Evolutionary conservation across 2,797 vertebrate species (phyloP), one percentile per base, ranked within the genome.

Genomic region (Melanogrammus aeglefinus): DNA sequence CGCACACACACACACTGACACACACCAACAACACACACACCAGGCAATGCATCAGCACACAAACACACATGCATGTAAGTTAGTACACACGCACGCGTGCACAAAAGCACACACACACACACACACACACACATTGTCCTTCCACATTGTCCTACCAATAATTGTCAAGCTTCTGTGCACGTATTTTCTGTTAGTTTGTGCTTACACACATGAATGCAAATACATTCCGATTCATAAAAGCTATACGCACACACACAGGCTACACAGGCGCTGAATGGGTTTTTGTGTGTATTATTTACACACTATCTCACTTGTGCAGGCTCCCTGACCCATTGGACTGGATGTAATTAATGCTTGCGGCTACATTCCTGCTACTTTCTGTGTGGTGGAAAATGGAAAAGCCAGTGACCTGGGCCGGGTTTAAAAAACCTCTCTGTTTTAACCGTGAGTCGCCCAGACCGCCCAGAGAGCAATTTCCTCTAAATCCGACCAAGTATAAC

Each of bases 401-500:
- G 83, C 86, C 82, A 86, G 82, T 86, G 81, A 77, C 77, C 77
- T 76, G 80, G 76, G 73, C 76, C 66, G 80, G 39, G 75, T 35
- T 82, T 85, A 83, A 69, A 84, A 87, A 88, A 75, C 79, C 51
- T 78, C 80, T 83, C 79, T 80, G 79, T 85, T 88, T 77, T 86
- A 75, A 69, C 82, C 76, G 84, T 84, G 75, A 78, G 83, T 80
- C 84, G 76, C 1, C 78, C 72, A 86, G 86, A 86, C 86, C 88
- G 90, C 88, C 87, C 71, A 13, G 33, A 36, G 7, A 24, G 74
- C 57, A 14, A 47, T 71, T 71, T 71, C 73, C 27, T 41, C 31
- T 5, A 21, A 57, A 57, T 18, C 47, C 47, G 0, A 21, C 47
- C 16, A 21, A 57, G 47, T 57, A 57, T 21, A 18, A 16, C 47